phyloP scores from a whole-genome alignment of 2,113 vertebrate species.

The Centropus unirufus region DNA sequence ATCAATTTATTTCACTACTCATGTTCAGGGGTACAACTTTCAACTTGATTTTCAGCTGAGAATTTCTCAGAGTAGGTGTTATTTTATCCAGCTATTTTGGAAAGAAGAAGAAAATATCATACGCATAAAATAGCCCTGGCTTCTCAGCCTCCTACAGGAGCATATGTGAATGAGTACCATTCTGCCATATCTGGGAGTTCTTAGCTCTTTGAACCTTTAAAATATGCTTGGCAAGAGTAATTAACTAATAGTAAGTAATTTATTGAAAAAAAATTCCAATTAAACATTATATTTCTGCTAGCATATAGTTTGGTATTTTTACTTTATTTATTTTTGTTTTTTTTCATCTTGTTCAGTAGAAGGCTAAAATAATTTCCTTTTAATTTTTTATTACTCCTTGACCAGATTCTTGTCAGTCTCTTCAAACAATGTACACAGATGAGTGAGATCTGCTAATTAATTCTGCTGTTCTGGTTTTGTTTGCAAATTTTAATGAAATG shows the following conservation, averaged over 20 bases:
- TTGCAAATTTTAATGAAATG: background rate
- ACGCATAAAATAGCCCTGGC: background rate
- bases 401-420: rapidly evolving
- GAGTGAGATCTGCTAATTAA: background rate
- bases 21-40: background rate
- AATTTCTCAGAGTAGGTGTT: background rate
- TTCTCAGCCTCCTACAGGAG: background rate
- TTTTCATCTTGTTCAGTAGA: background rate
- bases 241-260: background rate
- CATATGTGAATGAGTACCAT: background rate
- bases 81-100: background rate
- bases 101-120: background rate
- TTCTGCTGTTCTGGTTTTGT: background rate
- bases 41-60: background rate
- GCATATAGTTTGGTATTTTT: background rate
- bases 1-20: background rate
- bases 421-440: background rate
- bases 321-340: background rate
- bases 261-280: background rate
- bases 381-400: background rate
- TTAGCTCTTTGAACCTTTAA: background rate
- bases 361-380: background rate
- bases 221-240: background rate
- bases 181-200: background rate
- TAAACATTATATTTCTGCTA: background rate